These are phyloP conservation scores for Xenops minutus DNA, from an alignment of 2,797 vertebrate species.

Conservation along the genomic window DNA sequence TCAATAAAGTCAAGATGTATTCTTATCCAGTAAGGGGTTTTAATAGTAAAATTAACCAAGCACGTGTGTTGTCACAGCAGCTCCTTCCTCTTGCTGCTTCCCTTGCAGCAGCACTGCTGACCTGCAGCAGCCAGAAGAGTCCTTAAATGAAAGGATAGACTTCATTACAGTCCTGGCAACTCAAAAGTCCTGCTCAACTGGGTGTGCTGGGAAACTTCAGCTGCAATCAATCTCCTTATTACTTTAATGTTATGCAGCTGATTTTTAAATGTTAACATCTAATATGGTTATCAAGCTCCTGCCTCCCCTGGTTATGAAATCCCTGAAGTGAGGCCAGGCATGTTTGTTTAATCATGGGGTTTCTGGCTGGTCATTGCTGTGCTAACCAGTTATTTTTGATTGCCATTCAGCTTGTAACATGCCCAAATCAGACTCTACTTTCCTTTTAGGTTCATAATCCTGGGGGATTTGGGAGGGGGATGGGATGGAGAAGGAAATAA, in stretches of 20 bases:
- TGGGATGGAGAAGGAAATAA: neutral
- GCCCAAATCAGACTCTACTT: neutral
- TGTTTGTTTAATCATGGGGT: neutral
- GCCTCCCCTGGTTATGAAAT: neutral
- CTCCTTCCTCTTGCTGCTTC: neutral
- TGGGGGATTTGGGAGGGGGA: fast-evolving
- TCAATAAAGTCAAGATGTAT: neutral
- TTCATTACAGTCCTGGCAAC: neutral
- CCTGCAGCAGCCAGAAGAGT: neutral
- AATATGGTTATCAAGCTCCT: neutral
- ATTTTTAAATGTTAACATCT: neutral
- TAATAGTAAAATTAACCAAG: neutral
- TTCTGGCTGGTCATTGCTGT: neutral
- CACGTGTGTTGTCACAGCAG: fast-evolving
- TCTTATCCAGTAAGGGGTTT: neutral
- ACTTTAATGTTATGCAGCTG: neutral
- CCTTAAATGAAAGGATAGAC: neutral
- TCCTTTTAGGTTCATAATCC: neutral
- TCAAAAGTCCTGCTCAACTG: neutral
- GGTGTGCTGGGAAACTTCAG: neutral
- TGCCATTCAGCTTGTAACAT: neutral
- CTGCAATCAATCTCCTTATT: neutral
- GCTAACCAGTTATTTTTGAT: neutral
- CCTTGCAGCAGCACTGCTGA: neutral
- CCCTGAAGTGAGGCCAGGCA: neutral